phyloP scores from a whole-genome alignment of 2,888 invertebrate species.

The Lepetodrilus schrolli region DNA sequence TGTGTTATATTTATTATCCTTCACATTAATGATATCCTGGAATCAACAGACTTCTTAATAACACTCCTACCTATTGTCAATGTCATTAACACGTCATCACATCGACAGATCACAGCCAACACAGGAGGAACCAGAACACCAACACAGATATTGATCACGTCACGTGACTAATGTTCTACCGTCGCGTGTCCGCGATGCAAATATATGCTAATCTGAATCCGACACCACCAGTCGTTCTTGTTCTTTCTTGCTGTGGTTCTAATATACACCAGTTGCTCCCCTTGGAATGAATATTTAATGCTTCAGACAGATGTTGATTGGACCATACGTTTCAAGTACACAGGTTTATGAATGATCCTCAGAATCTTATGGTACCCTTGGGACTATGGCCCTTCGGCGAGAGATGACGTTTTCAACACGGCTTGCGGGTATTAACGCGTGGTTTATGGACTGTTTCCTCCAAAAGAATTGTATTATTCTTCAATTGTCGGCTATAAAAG shows the following conservation, averaged over 20 bases:
- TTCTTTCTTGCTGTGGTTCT: too few relatives aligned
- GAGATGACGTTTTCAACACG: neutral
- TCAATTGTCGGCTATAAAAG: neutral
- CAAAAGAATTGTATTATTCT: neutral
- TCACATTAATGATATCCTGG: too few relatives aligned
- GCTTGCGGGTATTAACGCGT: neutral
- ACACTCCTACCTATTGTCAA: too few relatives aligned
- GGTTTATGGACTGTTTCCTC: neutral
- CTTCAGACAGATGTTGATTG: constrained; percentile 5
- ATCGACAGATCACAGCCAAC: neutral
- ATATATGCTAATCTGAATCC: constrained; percentile 3
- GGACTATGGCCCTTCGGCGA: neutral
- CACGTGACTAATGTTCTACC: constrained; percentile 7
- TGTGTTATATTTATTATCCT: too few relatives aligned
- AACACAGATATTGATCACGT: constrained; percentile 4
- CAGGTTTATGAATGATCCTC: neutral
- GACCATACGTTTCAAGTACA: neutral
- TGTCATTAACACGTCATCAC: too few relatives aligned
- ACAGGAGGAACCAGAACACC: neutral
- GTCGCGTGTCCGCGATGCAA: neutral
- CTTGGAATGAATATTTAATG: constrained; percentile 12
- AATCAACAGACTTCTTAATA: too few relatives aligned
- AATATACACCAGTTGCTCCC: constrained; percentile 9
- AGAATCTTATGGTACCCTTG: neutral
- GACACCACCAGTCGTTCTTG: too few relatives aligned